phyloP scores from a whole-genome alignment of 2,797 vertebrate species.

The Moxostoma hubbsi region DNA sequence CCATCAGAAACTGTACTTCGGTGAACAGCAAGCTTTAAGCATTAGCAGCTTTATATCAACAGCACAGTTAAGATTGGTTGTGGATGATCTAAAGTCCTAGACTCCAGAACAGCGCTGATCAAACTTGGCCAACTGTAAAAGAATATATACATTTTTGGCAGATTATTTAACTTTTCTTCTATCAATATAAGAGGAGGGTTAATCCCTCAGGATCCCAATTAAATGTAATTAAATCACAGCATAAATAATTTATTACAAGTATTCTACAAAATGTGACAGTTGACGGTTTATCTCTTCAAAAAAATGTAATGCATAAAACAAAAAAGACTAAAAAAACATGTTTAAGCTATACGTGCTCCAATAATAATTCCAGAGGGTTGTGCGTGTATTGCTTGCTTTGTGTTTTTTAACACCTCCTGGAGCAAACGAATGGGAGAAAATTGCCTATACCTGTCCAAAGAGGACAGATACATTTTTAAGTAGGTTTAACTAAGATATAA shows the following conservation, averaged over 20 bases:
- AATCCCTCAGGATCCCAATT: neutral
- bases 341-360: too few relatives aligned
- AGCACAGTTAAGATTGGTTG: constrained; percentile 70
- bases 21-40: constrained; percentile 68
- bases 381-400: neutral
- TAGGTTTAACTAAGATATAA: neutral
- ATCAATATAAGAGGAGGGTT: neutral
- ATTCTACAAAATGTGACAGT: neutral
- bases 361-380: neutral
- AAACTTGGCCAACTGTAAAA: neutral
- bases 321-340: neutral
- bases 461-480: too few relatives aligned
- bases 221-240: neutral
- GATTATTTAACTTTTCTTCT: neutral
- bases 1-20: constrained; percentile 57
- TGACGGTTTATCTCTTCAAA: neutral
- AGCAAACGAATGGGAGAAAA: neutral
- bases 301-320: constrained; percentile 27
- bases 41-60: constrained; percentile 66
- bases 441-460: neutral
- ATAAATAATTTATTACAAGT: neutral
- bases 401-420: constrained; percentile 46
- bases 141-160: constrained; percentile 13
- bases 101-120: constrained; percentile 48
- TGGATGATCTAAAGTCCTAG: constrained; percentile 66